phyloP scores from a whole-genome alignment of 2,888 invertebrate genomes.

The Macrosoma leucophasiata region DNA sequence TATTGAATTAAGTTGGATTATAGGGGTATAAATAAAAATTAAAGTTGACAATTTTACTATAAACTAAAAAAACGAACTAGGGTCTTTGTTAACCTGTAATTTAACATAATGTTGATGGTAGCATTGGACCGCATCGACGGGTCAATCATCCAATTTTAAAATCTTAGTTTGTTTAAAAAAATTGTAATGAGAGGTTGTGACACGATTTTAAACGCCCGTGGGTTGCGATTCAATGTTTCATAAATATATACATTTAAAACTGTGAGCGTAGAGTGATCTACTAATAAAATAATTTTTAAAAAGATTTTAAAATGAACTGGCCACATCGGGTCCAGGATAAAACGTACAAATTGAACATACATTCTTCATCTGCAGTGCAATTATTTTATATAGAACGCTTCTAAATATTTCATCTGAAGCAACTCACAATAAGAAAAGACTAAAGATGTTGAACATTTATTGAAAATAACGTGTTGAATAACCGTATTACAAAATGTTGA shows the following conservation, averaged over 20 bases:
- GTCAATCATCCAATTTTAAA: conserved; percentile 65
- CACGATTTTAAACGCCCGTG: conserved; percentile 50
- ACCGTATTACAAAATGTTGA: too few relatives aligned
- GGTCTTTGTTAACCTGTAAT: conserved; percentile 62
- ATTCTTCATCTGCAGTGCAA: conserved; percentile 30
- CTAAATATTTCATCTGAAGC: too few relatives aligned
- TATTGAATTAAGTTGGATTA: conserved; percentile 62
- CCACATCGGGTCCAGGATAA: conserved; percentile 63
- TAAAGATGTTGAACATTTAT: too few relatives aligned
- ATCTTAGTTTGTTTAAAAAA: conserved; percentile 56
- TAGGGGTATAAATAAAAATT: conserved; percentile 59
- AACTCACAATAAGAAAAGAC: too few relatives aligned
- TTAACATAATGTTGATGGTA: conserved; percentile 44
- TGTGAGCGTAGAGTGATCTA: conserved; percentile 52
- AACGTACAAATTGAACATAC: conserved; percentile 47
- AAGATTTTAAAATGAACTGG: conserved; percentile 38
- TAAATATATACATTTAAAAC: conserved; percentile 54
- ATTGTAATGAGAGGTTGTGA: conserved; percentile 66
- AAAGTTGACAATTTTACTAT: conserved; percentile 58
- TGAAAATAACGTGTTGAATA: too few relatives aligned
- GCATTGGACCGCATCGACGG: conserved; percentile 47
- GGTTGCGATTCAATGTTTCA: conserved; percentile 49
- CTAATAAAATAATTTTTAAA: conserved; percentile 42
- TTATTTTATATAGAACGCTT: too few relatives aligned
- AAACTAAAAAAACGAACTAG: conserved; percentile 69